Percentiles rank a stretch among this genome's conserved stretches.
Evolutionary conservation across 2,797 vertebrate species (phyloP).

Genomic region (Ataeniobius toweri): DNA sequence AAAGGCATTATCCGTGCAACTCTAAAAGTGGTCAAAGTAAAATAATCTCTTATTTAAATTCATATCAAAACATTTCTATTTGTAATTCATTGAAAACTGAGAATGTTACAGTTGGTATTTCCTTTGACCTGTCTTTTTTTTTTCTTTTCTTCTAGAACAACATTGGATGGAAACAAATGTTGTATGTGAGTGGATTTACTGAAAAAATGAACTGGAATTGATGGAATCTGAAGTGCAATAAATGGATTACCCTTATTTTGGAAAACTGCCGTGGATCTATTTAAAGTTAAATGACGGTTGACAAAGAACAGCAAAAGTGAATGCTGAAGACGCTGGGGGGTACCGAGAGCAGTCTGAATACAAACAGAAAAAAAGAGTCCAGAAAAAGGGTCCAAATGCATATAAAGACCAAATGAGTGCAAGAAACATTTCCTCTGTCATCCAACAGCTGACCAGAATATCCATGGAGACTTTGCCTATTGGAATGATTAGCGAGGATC

Average conservation of each 20-base stretch:
- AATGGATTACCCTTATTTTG: slow-evolving; percentile 72
- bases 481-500: slow-evolving; percentile 55
- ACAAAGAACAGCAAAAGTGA: slow-evolving; percentile 61
- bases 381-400: slow-evolving; percentile 72
- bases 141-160: slow-evolving; percentile 60
- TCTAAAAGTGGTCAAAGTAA: neutral
- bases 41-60: neutral
- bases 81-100: neutral
- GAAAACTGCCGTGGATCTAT: slow-evolving; percentile 69
- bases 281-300: slow-evolving; percentile 65
- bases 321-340: slow-evolving; percentile 53
- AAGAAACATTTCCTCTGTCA: slow-evolving; percentile 45
- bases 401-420: slow-evolving; percentile 55
- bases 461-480: slow-evolving; percentile 70
- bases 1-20: too few relatives aligned
- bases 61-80: neutral
- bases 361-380: slow-evolving; percentile 38
- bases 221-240: slow-evolving; percentile 70
- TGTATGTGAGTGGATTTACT: slow-evolving; percentile 63
- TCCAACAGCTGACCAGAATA: slow-evolving; percentile 58
- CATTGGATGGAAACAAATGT: slow-evolving; percentile 60
- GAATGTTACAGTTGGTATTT: slow-evolving; percentile 20
- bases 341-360: slow-evolving; percentile 45
- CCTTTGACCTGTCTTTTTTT: slow-evolving; percentile 58
- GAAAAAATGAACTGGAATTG: slow-evolving; percentile 53